Evolutionary conservation across 2,113 vertebrate genomes (phyloP), one percentile per base, ranked within the genome.

Genomic region (Rafetus swinhoei): DNA sequence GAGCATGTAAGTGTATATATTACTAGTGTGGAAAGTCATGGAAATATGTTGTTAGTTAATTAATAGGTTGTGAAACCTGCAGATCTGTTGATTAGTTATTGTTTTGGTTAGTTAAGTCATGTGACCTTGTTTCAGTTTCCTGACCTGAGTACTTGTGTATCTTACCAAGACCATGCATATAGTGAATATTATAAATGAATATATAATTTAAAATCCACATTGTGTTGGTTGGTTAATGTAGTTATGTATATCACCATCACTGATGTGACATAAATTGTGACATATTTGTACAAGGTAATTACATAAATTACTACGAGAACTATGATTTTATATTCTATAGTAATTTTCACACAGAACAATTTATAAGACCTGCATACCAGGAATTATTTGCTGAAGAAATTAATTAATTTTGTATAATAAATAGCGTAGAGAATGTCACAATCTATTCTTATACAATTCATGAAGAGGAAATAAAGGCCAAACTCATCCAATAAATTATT

Each of bases 401-500:
- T 9, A 74, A 3, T 32, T 83, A 93, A 74, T 1, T 3, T 39
- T 94, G 79, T 7, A 55, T 84, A 45, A 72, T 50, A 84, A 86
- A 7, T 0, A 1, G 60, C 2, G 53, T 76, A 6, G 25, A 87
- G 81, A 84, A 56, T 54, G 77, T 90, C 15, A 39, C 5, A 39
- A 32, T 90, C 3, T 88, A 57, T 72, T 90, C 25, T 53, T 18
- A 54, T 69, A 74, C 1, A 32, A 59, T 83, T 88, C 85, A 11
- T 92, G 52, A 54, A 90, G 91, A 83, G 6, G 3, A 11, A 27
- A 90, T 79, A 79, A 81, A 60, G 19, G 3, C 7, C 74, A 84
- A 90, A 92, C 81, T 91, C 0, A 81, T 83, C 79, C 90, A 69
- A 56, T 82, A 89, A 89, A 76, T 92, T 85, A 92, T 88, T 91